Evolutionary conservation across 2,797 vertebrate genomes (phyloP), one percentile per base, ranked within the genome.

Genomic region (Sebastes steindachneri): DNA sequence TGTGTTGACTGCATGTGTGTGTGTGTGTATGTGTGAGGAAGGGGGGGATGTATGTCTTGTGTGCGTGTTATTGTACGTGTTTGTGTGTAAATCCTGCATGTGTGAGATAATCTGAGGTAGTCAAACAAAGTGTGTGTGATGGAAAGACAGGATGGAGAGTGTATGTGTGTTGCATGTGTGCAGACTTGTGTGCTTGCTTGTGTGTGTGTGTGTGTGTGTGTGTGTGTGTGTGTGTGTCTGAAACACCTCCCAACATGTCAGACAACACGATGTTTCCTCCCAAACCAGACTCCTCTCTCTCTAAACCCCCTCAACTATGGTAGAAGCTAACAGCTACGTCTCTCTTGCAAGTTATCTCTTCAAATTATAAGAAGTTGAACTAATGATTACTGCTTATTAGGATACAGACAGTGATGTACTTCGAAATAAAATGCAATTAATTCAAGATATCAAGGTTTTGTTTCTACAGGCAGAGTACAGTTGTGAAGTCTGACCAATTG

Each of bases 161-260:
- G 66, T 77, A n/a, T 37, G 35, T 57, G 28, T n/a, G 35, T 19
- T 66, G 66, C 29, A 5, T 59, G 14, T 59, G 35, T 53, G 66
- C 29, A n/a, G 26, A 45, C 65, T 7, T 41, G 5, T 15, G 31
- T 33, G 9, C 35, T 6, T n/a, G n/a, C n/a, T n/a, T n/a, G n/a
- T n/a, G n/a, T 31, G 7, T 31, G 29, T 31, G 31, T 3, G 2
- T 54, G 48, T 76, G 58, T 28, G 41, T 48, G 17, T 26, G 26
- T 64, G 54, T 55, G 62, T 23, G 33, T 23, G 48, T 45, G 19
- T 58, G 76, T 68, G 45, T 60, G 41, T 66, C 2, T 74, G 19
- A 73, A 68, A 91, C 87, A 80, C 86, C 17, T 88, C 83, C 68
- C 75, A 53, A 87, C 89, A 86, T 83, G 92, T 89, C 81, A 71